Evolutionary conservation across 2,113 vertebrate species (phyloP).

Genomic region (Eptatretus burgeri): DNA sequence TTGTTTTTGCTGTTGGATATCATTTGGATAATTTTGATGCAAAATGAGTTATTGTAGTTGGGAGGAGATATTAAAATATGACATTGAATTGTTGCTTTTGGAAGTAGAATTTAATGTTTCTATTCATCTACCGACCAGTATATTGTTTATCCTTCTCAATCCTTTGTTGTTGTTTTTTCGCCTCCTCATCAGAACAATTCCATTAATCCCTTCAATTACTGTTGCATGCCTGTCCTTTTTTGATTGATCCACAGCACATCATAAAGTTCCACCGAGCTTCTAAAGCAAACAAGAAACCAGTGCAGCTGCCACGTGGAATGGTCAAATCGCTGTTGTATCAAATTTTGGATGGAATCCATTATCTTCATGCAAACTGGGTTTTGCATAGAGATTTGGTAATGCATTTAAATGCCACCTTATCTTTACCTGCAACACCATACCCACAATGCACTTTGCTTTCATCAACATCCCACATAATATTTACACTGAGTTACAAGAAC

Average conservation of each 20-base stretch:
- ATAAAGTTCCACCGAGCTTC: conserved; percentile 99
- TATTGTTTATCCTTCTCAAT: no score
- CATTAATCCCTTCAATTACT: conserved; percentile 3
- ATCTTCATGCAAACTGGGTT: conserved; percentile 98
- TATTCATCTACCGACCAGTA: no score
- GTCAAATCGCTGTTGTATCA: conserved; percentile 69
- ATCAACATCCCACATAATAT: no score
- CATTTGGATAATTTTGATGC: not conserved
- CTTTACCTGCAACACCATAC: no score
- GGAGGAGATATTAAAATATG: not conserved
- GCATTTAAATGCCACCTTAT: no score
- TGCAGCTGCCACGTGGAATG: conserved; percentile 51
- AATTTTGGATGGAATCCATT: conserved; percentile 97
- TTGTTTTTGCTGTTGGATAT: conserved; percentile 2
- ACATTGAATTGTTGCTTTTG: no score
- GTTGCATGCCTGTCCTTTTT: conserved; percentile 10
- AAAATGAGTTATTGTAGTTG: not conserved
- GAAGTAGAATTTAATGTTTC: no score
- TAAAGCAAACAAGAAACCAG: conserved; percentile 98
- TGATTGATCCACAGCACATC: conserved; percentile 48
- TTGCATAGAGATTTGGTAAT: conserved; percentile 96
- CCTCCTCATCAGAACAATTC: not conserved
- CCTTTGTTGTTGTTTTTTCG: not conserved
- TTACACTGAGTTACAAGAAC: no score
- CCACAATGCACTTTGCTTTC: no score